A percentile compares a stretch with the other conserved stretches of the same genome.
These are phyloP conservation scores for Micropterix aruncella DNA, from an alignment of 2,888 invertebrate genomes.

Conservation along the genomic window DNA sequence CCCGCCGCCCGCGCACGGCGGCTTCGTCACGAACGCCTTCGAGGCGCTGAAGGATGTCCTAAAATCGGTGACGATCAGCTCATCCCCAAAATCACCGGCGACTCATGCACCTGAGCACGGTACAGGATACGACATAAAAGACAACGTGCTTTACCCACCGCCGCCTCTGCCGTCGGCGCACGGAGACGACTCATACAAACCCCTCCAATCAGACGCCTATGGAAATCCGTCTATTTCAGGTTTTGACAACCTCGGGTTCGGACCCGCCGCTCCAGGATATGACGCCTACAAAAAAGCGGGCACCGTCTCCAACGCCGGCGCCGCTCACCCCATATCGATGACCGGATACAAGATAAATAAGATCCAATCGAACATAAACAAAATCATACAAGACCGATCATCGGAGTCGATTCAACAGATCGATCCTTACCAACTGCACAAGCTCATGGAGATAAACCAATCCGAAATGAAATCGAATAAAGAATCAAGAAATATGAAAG, in stretches of 20 bases:
- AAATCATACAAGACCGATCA: background rate
- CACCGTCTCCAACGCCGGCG: background rate
- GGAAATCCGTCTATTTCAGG: slow-evolving; percentile 11
- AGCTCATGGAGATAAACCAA: background rate
- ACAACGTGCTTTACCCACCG: slow-evolving; percentile 21
- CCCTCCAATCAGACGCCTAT: slow-evolving; percentile 24
- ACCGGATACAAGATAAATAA: background rate
- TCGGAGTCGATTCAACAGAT: background rate
- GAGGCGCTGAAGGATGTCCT: slow-evolving; percentile 30
- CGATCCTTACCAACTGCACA: background rate
- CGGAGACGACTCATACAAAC: slow-evolving; percentile 15
- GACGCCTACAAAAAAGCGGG: slow-evolving; percentile 1
- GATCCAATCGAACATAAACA: background rate
- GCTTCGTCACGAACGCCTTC: slow-evolving; percentile 27
- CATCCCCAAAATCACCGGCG: slow-evolving; percentile 7
- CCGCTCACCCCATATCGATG: background rate
- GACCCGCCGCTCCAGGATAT: background rate
- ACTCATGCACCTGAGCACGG: slow-evolving; percentile 7
- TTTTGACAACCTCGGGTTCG: too few relatives aligned
- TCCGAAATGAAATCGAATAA: too few relatives aligned
- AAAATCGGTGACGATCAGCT: slow-evolving; percentile 15
- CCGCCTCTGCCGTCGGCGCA: slow-evolving; percentile 20
- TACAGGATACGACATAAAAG: slow-evolving; percentile 6
- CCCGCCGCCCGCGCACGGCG: slow-evolving; percentile 22
- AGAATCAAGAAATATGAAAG: too few relatives aligned